Percentiles rank a stretch among this genome's conserved stretches.
These are phyloP conservation scores for Heliconius erato DNA, from an alignment of 2,888 invertebrate genomes.

Conservation along the genomic window DNA sequence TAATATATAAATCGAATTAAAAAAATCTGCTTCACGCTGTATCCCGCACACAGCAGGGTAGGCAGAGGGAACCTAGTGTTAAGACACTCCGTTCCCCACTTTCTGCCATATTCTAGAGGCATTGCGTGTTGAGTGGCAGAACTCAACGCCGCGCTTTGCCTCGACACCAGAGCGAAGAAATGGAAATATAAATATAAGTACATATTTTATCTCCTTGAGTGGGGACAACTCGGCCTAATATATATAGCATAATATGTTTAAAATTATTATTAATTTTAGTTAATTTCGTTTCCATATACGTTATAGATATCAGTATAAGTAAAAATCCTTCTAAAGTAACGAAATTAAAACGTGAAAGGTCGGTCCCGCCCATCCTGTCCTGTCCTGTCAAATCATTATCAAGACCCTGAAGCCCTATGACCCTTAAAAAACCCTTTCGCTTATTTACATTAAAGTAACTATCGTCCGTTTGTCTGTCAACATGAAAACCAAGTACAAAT, in stretches of 20 bases:
- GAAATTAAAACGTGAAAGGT: slow-evolving; percentile 8
- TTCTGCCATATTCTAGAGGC: too few relatives aligned
- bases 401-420: slow-evolving; percentile 33
- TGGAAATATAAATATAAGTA: too few relatives aligned
- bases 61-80: too few relatives aligned
- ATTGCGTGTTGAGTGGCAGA: too few relatives aligned
- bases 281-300: neutral
- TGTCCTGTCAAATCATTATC: slow-evolving; percentile 45
- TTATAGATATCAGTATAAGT: neutral
- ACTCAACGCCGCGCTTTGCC: too few relatives aligned
- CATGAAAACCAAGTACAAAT: slow-evolving; percentile 28
- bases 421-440: slow-evolving; percentile 43
- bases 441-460: slow-evolving; percentile 37
- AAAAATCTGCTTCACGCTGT: too few relatives aligned
- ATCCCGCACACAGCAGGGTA: too few relatives aligned
- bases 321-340: neutral
- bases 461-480: slow-evolving; percentile 29
- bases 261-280: neutral
- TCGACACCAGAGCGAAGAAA: too few relatives aligned
- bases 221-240: too few relatives aligned
- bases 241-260: neutral
- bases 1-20: too few relatives aligned
- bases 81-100: too few relatives aligned
- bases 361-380: slow-evolving; percentile 39
- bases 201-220: too few relatives aligned